These are phyloP conservation scores for Deroptyus accipitrinus DNA, from an alignment of 2,113 vertebrate genomes.

Conservation along the genomic window DNA sequence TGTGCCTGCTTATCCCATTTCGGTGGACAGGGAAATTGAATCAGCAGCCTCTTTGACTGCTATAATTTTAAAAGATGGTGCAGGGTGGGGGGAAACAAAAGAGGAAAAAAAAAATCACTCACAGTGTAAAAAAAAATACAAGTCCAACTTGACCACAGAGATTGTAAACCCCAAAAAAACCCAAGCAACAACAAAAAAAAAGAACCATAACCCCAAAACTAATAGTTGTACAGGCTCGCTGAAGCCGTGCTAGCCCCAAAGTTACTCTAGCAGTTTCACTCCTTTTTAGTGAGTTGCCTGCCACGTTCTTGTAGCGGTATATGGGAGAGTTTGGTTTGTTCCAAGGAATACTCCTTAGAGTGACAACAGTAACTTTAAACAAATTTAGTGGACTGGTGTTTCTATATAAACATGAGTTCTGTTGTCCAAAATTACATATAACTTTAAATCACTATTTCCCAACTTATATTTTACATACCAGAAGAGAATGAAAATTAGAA, in stretches of 20 bases:
- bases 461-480: background rate
- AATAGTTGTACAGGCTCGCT: background rate
- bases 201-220: background rate
- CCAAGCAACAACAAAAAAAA: background rate
- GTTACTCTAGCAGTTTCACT: background rate
- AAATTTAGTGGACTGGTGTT: background rate
- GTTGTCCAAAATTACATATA: background rate
- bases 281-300: background rate
- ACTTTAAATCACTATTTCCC: background rate
- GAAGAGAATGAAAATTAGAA: background rate
- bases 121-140: background rate
- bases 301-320: background rate
- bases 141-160: background rate
- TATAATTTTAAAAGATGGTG: background rate
- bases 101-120: background rate
- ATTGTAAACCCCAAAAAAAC: background rate
- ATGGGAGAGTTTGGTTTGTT: background rate
- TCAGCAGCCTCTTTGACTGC: background rate
- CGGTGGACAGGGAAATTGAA: background rate
- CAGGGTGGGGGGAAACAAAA: fast-evolving
- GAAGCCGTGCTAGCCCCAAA: background rate
- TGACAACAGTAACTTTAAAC: background rate
- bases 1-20: background rate
- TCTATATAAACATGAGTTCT: background rate
- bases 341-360: background rate